phyloP scores from a whole-genome alignment of 1,140 invertebrate species.

The Philopotamus ludificatus region DNA sequence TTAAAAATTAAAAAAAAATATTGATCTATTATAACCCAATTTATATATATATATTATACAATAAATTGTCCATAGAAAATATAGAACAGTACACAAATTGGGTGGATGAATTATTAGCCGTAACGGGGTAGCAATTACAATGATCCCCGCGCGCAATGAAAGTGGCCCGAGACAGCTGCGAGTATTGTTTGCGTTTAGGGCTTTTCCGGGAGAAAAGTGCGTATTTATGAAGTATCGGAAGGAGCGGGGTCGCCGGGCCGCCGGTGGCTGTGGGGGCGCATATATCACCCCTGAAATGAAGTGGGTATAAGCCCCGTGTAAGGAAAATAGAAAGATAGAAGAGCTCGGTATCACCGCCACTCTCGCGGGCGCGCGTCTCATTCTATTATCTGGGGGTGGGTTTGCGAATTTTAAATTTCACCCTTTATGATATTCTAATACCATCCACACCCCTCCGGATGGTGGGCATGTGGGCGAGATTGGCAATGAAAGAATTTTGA shows the following conservation, averaged over 20 bases:
- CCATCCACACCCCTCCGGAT: too few relatives aligned
- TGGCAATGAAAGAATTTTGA: too few relatives aligned
- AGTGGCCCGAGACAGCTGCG: not conserved
- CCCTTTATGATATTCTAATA: slow-evolving; percentile 26
- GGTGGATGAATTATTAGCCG: too few relatives aligned
- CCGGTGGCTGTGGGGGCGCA: slow-evolving; percentile 25
- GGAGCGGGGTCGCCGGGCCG: not conserved
- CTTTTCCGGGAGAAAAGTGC: slow-evolving; percentile 8
- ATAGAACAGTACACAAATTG: too few relatives aligned
- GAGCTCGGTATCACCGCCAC: slow-evolving; percentile 6
- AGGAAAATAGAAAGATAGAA: slow-evolving; percentile 36
- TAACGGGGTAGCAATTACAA: too few relatives aligned
- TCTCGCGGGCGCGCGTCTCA: not conserved
- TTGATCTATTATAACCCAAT: too few relatives aligned
- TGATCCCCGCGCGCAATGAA: too few relatives aligned
- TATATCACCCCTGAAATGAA: slow-evolving; percentile 39
- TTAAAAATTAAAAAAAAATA: too few relatives aligned
- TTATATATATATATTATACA: too few relatives aligned
- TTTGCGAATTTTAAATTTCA: slow-evolving; percentile 29
- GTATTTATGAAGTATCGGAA: slow-evolving; percentile 19
- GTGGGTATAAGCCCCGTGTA: slow-evolving; percentile 35
- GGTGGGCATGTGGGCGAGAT: too few relatives aligned
- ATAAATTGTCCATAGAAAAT: too few relatives aligned
- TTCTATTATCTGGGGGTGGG: slow-evolving; percentile 15
- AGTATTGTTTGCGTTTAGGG: slow-evolving; percentile 2